A percentile compares a stretch with the other conserved stretches of the same genome.
These are phyloP conservation scores for Rhynchophorus ferrugineus DNA, from an alignment of 1,140 invertebrate species.

Conservation along the genomic window DNA sequence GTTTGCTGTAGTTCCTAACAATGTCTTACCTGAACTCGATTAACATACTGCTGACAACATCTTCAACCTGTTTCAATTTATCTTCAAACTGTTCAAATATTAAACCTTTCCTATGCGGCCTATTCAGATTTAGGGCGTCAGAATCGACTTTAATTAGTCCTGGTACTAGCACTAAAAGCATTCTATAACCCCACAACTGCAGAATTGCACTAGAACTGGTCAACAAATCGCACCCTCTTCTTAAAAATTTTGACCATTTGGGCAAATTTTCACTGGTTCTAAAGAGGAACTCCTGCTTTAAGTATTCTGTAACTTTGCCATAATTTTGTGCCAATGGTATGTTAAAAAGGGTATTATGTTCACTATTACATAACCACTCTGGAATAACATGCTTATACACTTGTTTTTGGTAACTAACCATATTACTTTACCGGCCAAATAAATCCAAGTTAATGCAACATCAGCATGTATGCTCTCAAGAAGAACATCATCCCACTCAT, in stretches of 20 bases:
- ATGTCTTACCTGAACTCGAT: conserved; percentile 51
- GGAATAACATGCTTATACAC: too few relatives aligned
- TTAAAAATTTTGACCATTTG: conserved; percentile 35
- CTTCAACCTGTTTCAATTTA: conserved; percentile 43
- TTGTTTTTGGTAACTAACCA: too few relatives aligned
- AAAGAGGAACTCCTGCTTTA: conserved; percentile 36
- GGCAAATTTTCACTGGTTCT: conserved; percentile 28
- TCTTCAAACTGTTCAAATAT: conserved; percentile 49
- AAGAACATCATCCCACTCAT: conserved; percentile 55
- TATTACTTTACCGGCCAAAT: conserved; percentile 35
- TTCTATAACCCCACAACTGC: conserved; percentile 45
- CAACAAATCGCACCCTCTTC: conserved; percentile 29
- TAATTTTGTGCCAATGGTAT: conserved; percentile 38
- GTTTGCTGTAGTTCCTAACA: too few relatives aligned
- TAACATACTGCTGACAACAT: conserved; percentile 47
- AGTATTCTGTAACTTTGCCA: conserved; percentile 34
- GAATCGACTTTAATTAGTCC: conserved; percentile 44
- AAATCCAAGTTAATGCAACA: conserved; percentile 46
- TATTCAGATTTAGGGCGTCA: conserved; percentile 38
- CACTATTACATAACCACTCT: too few relatives aligned
- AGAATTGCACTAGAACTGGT: conserved; percentile 37
- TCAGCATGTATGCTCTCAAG: conserved; percentile 44
- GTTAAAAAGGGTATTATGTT: conserved; percentile 14
- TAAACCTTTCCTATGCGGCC: conserved; percentile 33
- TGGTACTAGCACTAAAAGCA: conserved; percentile 38